phyloP scores from a whole-genome alignment of 92 coral and sea anemone species.

The Muricea muricata region DNA sequence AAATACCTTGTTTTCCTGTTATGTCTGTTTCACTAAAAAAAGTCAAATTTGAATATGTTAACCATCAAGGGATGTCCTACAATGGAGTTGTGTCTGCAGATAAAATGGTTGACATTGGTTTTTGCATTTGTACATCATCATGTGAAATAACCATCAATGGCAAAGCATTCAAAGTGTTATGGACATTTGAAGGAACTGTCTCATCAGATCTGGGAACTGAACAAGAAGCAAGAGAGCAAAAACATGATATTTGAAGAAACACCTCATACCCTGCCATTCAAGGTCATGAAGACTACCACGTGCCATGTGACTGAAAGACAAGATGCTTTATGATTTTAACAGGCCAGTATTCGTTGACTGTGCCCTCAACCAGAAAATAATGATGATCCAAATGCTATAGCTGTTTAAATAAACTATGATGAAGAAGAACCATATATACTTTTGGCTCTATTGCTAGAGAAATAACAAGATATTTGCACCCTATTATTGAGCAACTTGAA shows the following conservation, averaged over 20 bases:
- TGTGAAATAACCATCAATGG: constrained; percentile 22
- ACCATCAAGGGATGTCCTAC: neutral
- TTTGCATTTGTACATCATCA: constrained; percentile 32
- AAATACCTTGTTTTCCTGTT: constrained; percentile 42
- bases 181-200: constrained; percentile 17
- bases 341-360: constrained; percentile 32
- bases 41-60: neutral
- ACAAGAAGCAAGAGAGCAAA: constrained; percentile 7
- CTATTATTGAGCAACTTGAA: constrained; percentile 22
- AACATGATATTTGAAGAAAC: constrained; percentile 3
- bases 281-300: too few relatives aligned
- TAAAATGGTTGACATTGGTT: constrained; percentile 23
- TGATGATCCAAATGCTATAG: constrained; percentile 34
- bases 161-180: neutral
- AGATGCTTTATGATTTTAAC: constrained; percentile 26
- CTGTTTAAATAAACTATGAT: constrained; percentile 33
- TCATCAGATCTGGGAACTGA: constrained; percentile 8
- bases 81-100: constrained; percentile 27
- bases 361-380: constrained; percentile 28
- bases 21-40: constrained; percentile 15
- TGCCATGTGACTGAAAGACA: constrained; percentile 30
- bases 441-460: constrained; percentile 11
- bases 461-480: constrained; percentile 29
- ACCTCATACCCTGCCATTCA: constrained; percentile 5
- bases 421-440: constrained; percentile 14